phyloP scores from a whole-genome alignment of 2,888 invertebrate species.

The Lagria hirta region DNA sequence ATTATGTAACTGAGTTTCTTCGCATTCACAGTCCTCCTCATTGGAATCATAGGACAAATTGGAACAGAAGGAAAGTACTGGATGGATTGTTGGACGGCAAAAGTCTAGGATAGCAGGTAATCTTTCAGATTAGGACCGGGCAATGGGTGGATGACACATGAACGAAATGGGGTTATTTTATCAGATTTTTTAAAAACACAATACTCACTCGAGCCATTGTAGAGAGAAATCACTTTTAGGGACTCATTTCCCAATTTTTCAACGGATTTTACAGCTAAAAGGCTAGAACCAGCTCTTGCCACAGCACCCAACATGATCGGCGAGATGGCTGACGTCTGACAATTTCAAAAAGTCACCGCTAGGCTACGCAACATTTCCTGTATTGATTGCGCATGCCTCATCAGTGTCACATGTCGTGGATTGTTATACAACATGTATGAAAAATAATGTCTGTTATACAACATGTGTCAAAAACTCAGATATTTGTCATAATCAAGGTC shows the following conservation, averaged over 20 bases:
- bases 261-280: slow-evolving; percentile 62
- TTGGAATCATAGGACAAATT: too few species aligned
- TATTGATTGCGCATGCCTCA: not conserved
- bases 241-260: slow-evolving; percentile 63
- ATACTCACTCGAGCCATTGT: slow-evolving; percentile 51
- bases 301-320: slow-evolving; percentile 64
- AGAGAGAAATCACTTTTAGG: slow-evolving; percentile 58
- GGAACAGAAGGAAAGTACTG: too few species aligned
- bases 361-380: slow-evolving; percentile 6
- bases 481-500: too few species aligned
- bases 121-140: too few species aligned
- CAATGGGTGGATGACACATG: not conserved
- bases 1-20: slow-evolving; percentile 34
- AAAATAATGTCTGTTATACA: too few species aligned
- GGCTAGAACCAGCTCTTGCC: slow-evolving; percentile 62
- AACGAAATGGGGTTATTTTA: too few species aligned
- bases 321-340: too few species aligned
- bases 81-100: not conserved
- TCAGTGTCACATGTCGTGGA: too few species aligned
- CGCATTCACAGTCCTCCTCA: too few species aligned
- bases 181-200: not conserved
- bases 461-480: too few species aligned
- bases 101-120: not conserved
- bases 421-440: too few species aligned
- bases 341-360: slow-evolving; percentile 7